Conservation (phyloP, 2,113 vertebrate species). For the Corythornis vintsioides region DNA sequence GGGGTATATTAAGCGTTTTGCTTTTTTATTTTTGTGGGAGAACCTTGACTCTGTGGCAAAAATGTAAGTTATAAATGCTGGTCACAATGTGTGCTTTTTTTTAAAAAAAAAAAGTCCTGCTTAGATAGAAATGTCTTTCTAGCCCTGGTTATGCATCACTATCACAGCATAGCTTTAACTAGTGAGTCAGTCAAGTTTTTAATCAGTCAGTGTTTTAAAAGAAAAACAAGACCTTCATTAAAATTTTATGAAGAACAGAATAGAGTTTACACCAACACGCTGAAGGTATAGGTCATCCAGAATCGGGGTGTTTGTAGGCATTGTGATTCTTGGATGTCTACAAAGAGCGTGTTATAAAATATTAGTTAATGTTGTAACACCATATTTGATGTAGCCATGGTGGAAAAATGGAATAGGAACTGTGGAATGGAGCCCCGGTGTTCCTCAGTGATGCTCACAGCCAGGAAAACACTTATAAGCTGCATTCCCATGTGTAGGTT, state of each 20-base stretch:
- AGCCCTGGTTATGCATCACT: accelerated
- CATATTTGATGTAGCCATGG: accelerated
- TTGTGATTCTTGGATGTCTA: neutral
- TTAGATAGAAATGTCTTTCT: neutral
- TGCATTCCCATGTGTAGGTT: neutral
- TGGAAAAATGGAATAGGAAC: neutral
- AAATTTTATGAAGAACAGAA: neutral
- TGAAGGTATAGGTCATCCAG: neutral
- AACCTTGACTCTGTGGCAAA: accelerated
- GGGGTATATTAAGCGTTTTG: neutral
- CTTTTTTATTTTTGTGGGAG: neutral
- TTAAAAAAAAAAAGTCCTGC: neutral
- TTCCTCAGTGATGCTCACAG: neutral
- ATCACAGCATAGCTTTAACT: neutral
- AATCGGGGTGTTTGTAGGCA: neutral
- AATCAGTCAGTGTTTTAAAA: neutral
- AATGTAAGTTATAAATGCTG: neutral
- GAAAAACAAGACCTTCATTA: neutral
- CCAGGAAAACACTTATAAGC: neutral
- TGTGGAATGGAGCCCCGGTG: neutral
- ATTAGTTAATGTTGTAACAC: neutral
- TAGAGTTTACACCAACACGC: accelerated
- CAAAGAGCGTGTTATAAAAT: neutral
- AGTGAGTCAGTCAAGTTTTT: neutral
- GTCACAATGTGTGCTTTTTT: accelerated